Percentiles rank a stretch among this genome's conserved stretches.
These are phyloP conservation scores for Temnothorax curvispinosus DNA, from an alignment of 1,140 invertebrate species.

Conservation along the genomic window DNA sequence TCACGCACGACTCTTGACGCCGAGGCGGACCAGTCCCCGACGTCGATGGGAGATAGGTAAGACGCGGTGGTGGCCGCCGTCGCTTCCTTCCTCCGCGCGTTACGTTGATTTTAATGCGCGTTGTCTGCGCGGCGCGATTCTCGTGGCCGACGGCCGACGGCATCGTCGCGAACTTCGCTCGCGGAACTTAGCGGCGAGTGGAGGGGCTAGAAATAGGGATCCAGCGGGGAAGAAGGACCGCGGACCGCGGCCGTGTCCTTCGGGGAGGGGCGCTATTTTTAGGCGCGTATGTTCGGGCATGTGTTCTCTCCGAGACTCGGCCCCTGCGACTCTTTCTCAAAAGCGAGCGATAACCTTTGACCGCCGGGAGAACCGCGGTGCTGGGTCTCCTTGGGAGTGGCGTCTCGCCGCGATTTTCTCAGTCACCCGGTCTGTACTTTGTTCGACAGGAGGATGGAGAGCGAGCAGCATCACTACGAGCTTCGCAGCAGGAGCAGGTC, in stretches of 20 bases:
- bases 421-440: neutral
- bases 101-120: neutral
- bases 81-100: neutral
- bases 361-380: neutral
- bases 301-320: neutral
- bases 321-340: neutral
- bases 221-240: slow-evolving; percentile 45
- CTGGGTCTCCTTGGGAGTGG: neutral
- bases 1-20: neutral
- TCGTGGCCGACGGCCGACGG: neutral
- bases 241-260: slow-evolving; percentile 39
- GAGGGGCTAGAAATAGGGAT: slow-evolving; percentile 44
- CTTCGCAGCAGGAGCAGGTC: slow-evolving; percentile 82
- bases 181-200: neutral
- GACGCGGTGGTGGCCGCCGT: neutral
- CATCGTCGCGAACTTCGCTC: no score
- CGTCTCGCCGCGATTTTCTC: neutral
- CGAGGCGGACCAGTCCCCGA: neutral
- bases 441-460: slow-evolving; percentile 78
- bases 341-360: neutral
- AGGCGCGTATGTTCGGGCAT: slow-evolving; percentile 10
- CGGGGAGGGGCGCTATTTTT: slow-evolving; percentile 67
- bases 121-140: neutral
- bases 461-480: slow-evolving; percentile 81
- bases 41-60: neutral